Evolutionary conservation across 2,888 invertebrate genomes (phyloP).

Genomic region (Chirona hameri): DNA sequence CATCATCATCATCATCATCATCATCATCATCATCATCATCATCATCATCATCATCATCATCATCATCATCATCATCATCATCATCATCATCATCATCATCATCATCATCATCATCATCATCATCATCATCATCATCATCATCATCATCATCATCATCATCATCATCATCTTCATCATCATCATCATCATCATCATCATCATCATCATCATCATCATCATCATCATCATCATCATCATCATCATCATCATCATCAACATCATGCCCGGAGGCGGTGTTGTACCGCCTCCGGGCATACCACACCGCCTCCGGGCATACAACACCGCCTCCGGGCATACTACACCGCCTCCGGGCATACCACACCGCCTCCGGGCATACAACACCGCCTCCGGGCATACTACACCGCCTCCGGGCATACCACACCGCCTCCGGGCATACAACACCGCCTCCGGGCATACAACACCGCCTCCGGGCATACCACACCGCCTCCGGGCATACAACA

Average conservation of each 20-base stretch:
- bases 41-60: slow-evolving; percentile 25
- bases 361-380: too few relatives aligned
- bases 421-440: too few relatives aligned
- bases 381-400: too few relatives aligned
- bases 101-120: slow-evolving; percentile 22
- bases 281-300: too few relatives aligned
- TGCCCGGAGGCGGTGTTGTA: too few relatives aligned
- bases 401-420: not conserved
- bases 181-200: not conserved
- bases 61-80: slow-evolving; percentile 25
- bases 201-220: not conserved
- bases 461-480: too few relatives aligned
- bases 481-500: too few relatives aligned
- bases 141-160: not conserved
- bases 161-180: not conserved
- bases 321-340: too few relatives aligned
- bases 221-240: slow-evolving; percentile 14
- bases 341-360: too few relatives aligned
- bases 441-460: too few relatives aligned
- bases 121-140: slow-evolving; percentile 9
- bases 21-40: slow-evolving; percentile 10
- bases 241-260: not conserved
- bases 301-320: too few relatives aligned
- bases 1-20: slow-evolving; percentile 10
- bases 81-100: not conserved